phyloP scores from a whole-genome alignment of 2,888 invertebrate species.

The Lycocerus yunnanus region DNA sequence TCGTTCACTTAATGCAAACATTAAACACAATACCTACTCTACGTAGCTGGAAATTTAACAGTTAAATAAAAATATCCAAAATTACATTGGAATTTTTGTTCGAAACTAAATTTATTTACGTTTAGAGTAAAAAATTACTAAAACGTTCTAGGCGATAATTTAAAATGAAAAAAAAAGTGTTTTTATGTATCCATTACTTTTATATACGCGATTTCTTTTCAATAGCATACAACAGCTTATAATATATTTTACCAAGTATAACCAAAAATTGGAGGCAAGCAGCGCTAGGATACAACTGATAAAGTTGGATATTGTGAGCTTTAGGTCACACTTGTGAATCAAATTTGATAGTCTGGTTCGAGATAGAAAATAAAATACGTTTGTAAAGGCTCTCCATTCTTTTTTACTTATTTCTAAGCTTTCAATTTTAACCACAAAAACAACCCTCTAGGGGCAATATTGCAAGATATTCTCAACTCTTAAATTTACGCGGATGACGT shows the following conservation, averaged over 20 bases:
- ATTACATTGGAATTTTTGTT: neutral
- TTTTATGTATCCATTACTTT: slow-evolving; percentile 3
- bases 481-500: neutral
- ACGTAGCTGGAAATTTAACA: neutral
- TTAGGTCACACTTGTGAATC: slow-evolving; percentile 37
- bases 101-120: neutral
- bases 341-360: slow-evolving; percentile 33
- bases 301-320: slow-evolving; percentile 33
- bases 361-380: slow-evolving; percentile 38
- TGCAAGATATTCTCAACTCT: neutral
- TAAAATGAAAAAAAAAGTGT: neutral
- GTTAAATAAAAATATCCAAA: neutral
- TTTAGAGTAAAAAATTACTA: neutral
- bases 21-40: slow-evolving; percentile 17
- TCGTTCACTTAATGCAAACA: slow-evolving; percentile 22
- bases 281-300: slow-evolving; percentile 27
- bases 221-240: slow-evolving; percentile 32
- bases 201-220: slow-evolving; percentile 24
- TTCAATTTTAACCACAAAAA: slow-evolving; percentile 14
- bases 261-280: slow-evolving; percentile 33
- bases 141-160: neutral
- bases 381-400: slow-evolving; percentile 20
- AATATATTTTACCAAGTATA: slow-evolving; percentile 31
- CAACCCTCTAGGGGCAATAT: neutral
- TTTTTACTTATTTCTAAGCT: slow-evolving; percentile 17